Evolutionary conservation across 2,113 vertebrate genomes (phyloP), one percentile per base, ranked within the genome.

Genomic region (Atherinomorus stipes): DNA sequence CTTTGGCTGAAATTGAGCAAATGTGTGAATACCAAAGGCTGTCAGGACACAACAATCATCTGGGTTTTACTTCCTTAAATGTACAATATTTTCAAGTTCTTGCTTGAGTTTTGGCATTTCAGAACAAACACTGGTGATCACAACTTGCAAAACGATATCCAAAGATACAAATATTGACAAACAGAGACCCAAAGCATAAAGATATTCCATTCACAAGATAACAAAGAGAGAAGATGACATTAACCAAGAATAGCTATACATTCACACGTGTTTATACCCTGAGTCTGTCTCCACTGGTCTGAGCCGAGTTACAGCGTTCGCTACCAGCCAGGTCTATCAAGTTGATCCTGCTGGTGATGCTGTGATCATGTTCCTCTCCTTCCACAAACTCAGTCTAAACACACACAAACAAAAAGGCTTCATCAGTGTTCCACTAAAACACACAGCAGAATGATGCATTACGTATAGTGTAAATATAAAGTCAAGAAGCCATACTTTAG

Each of bases 321-420:
- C 97, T 99, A 59, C 97, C 97, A 6, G 97, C 98, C 58, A 99
- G 88, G 76, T 99, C 97, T 47, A 99, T 91, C 1, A 99, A 90
- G 86, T 97, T 98, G 64, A 99, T 95, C 74, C 91, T 92, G 90
- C 97, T 99, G 49, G 85, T 97, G 67, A 97, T 95, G 11, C 95
- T 94, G 77, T 93, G 96, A 59, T 97, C 96, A 11, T 96, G 95
- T 42, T 96, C 94, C 18, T 98, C 94, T n/a, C 94, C 96, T 74
- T 95, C 95, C 83, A 96, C 95, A 76, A 93, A 84, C 74, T 97
- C 95, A 0, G 94, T 96, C 97, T 99, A 80, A 42, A 16, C 10
- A 82, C 26, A 74, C 13, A 53, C 11, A 51, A 4, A 34, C 31
- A 34, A 65, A 23, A 49, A 2, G 0, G 0, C 42, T 0, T n/a